Base-by-base conservation (phyloP, 2,797 vertebrate species). In the Amphiprion clarkii region DNA sequence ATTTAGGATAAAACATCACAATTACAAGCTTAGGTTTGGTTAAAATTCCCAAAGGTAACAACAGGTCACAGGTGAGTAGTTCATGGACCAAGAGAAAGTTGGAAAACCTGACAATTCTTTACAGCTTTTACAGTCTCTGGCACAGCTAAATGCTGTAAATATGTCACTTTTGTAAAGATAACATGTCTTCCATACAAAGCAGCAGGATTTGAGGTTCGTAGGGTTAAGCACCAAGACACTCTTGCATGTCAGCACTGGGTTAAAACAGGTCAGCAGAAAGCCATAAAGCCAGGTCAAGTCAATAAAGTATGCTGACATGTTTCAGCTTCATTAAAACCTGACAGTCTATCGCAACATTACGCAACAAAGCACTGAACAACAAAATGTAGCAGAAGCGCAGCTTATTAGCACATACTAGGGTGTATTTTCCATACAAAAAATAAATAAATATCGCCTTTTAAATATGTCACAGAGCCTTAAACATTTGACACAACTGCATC, bases 271-370 rank as follows among this genome's bases (percentile, higher is more conserved):
- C 74, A 70, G 64, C 67, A 29, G n/a, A 17, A 42, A 71, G 64
- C 61, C 55, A 58, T 74, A 48, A 81, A 78, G 73, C 53, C 66
- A 62, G 68, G 78, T 78, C 74, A 83, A 71, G 57, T 80, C 70
- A 78, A 79, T 81, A 86, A 64, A 81, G 69, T 12, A 7, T 70
- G 60, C 19, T 31, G 64, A 74, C 64, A 57, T 69, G 56, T 39
- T 58, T 79, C 14, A 11, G 73, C 64, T 68, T 74, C 64, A 76
- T 90, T 68, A 73, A 73, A 84, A 59, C 31, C 65, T 9, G 7
- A 33, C 33, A 9, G 7, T 33, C 31, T 8, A 36, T 19, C 39
- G 23, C 29, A 27, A 60, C 10, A 27, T 21, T 44, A 14, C 42
- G 25, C n/a, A 52, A 13, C 29, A 58, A 59, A 46, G 36, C 19